Percentiles rank a stretch among this genome's conserved stretches.
phyloP scores from a whole-genome alignment of 2,797 vertebrate genomes.

The Channallabes apus region DNA sequence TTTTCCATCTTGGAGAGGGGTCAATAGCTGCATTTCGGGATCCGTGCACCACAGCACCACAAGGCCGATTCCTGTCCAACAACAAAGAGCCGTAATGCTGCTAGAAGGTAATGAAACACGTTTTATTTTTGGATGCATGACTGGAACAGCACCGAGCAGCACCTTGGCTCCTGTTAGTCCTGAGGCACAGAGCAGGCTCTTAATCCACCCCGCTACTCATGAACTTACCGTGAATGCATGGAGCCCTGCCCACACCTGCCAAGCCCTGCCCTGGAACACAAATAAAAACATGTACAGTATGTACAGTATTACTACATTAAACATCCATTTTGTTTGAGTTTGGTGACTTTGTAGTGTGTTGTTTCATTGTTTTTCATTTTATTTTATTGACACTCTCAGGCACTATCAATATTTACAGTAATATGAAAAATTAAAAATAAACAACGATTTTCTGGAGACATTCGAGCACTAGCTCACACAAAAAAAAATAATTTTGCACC shows the following conservation, averaged over 20 bases:
- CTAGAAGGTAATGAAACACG: slow-evolving; percentile 39
- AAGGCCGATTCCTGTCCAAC: slow-evolving; percentile 38
- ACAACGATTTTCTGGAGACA: too few species aligned
- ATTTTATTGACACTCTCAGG: too few species aligned
- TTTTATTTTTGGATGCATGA: slow-evolving; percentile 37
- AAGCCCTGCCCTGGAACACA: neutral
- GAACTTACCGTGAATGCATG: neutral
- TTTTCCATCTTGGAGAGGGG: slow-evolving; percentile 42
- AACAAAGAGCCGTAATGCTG: slow-evolving; percentile 39
- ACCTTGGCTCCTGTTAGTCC: neutral
- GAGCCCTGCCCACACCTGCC: neutral
- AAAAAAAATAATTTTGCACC: too few species aligned
- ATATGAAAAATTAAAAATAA: too few species aligned
- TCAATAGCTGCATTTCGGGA: slow-evolving; percentile 47
- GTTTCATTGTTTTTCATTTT: too few species aligned
- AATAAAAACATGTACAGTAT: too few species aligned
- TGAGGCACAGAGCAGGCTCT: neutral
- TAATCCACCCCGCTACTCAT: neutral
- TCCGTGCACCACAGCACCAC: slow-evolving; percentile 30
- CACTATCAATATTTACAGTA: too few species aligned
- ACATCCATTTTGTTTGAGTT: too few species aligned
- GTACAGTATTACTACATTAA: too few species aligned
- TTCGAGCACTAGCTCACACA: too few species aligned
- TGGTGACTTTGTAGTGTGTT: too few species aligned
- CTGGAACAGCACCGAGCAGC: slow-evolving; percentile 2